Evolutionary conservation across 2,888 invertebrate genomes (phyloP).

Genomic region (Xanthia icteritia): DNA sequence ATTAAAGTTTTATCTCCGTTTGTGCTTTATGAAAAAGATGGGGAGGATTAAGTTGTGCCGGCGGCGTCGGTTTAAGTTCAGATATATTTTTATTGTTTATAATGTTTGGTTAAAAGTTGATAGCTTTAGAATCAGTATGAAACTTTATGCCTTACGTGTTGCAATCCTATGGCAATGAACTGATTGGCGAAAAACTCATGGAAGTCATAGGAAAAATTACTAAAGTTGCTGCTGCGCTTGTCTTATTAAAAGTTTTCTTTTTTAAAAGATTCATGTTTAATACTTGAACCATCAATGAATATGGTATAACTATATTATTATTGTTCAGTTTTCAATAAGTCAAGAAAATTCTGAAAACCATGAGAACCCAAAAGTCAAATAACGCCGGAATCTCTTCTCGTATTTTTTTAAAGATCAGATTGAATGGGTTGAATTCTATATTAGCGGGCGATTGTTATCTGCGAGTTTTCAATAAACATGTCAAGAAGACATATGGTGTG

Average conservation of each 20-base stretch:
- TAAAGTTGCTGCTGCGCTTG: neutral
- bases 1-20: constrained; percentile 45
- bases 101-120: neutral
- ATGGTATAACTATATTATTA: neutral
- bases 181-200: neutral
- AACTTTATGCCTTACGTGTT: neutral
- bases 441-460: constrained; percentile 69
- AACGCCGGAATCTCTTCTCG: constrained; percentile 3
- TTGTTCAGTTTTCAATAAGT: neutral
- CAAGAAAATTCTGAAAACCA: constrained; percentile 3
- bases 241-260: neutral
- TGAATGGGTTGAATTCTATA: constrained; percentile 67
- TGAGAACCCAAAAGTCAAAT: neutral
- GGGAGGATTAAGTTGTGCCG: constrained; percentile 8
- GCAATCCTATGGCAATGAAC: neutral
- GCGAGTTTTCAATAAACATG: constrained; percentile 74
- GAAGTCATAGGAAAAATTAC: neutral
- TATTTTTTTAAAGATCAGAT: constrained; percentile 58
- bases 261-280: neutral
- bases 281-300: neutral
- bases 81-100: neutral
- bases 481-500: constrained; percentile 71
- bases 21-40: constrained; percentile 31
- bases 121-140: neutral
- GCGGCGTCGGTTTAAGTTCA: neutral